These are phyloP conservation scores for Parauchenoglanis punctatus DNA, from an alignment of 2,797 vertebrate genomes.

Conservation along the genomic window DNA sequence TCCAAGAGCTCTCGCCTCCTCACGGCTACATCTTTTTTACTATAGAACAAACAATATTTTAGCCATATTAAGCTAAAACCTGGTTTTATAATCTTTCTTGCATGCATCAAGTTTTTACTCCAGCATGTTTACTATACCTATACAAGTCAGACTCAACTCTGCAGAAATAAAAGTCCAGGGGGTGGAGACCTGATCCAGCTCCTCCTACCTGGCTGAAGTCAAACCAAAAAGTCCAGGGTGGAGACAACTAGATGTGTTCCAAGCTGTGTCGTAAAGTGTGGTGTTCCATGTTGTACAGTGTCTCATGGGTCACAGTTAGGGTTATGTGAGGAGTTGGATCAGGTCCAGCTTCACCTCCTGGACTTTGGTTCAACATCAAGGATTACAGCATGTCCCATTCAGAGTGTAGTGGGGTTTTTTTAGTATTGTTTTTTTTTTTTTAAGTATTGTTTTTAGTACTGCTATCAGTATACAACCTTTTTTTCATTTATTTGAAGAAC, in stretches of 20 bases:
- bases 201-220: too few relatives aligned
- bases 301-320: neutral
- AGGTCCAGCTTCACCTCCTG: neutral
- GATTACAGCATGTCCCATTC: neutral
- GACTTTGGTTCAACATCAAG: neutral
- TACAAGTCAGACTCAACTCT: neutral
- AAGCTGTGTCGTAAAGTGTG: neutral
- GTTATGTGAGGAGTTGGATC: neutral
- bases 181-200: too few relatives aligned
- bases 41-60: constrained; percentile 56
- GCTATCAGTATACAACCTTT: neutral
- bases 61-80: neutral
- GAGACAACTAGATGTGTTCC: neutral
- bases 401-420: neutral
- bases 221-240: neutral
- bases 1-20: constrained; percentile 87
- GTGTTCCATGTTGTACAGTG: neutral
- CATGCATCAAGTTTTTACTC: neutral
- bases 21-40: constrained; percentile 86
- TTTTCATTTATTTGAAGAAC: neutral
- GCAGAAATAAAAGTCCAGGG: too few relatives aligned
- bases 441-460: neutral
- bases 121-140: neutral
- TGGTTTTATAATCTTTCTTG: neutral
- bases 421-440: neutral